phyloP scores from a whole-genome alignment of 2,888 invertebrate genomes.

The Nemotelus nigrinus region DNA sequence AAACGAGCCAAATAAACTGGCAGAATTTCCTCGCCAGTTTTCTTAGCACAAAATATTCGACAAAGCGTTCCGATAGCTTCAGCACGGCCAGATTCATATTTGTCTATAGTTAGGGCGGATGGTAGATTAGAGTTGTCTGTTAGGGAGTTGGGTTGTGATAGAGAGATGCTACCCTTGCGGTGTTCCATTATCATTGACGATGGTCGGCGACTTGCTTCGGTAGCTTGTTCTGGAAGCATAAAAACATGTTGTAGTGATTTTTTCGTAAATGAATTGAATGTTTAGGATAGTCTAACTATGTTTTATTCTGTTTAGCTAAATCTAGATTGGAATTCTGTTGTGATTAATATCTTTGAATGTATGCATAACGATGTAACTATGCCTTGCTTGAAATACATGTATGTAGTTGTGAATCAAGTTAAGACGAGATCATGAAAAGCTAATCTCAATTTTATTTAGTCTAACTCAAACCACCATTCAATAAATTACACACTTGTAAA shows the following conservation, averaged over 20 bases:
- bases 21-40: slow-evolving; percentile 91
- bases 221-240: slow-evolving; percentile 61
- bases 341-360: too few relatives aligned
- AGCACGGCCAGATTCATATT: slow-evolving; percentile 87
- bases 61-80: slow-evolving; percentile 96
- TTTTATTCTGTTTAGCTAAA: too few relatives aligned
- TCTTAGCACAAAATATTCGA: slow-evolving; percentile 94
- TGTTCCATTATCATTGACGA: slow-evolving; percentile 74
- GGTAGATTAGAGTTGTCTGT: slow-evolving; percentile 76
- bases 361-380: too few relatives aligned
- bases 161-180: slow-evolving; percentile 67
- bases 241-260: neutral
- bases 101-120: slow-evolving; percentile 76
- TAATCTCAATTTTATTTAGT: too few relatives aligned
- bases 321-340: too few relatives aligned
- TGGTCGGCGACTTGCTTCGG: slow-evolving; percentile 70
- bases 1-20: slow-evolving; percentile 94
- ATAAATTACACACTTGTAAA: too few relatives aligned
- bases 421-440: too few relatives aligned
- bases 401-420: too few relatives aligned
- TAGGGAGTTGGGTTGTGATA: slow-evolving; percentile 73
- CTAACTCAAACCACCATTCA: too few relatives aligned
- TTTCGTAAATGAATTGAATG: too few relatives aligned
- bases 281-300: too few relatives aligned
- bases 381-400: too few relatives aligned